These are phyloP conservation scores for Drosophila bocki DNA, from an alignment of 1,140 invertebrate genomes.

Conservation along the genomic window DNA sequence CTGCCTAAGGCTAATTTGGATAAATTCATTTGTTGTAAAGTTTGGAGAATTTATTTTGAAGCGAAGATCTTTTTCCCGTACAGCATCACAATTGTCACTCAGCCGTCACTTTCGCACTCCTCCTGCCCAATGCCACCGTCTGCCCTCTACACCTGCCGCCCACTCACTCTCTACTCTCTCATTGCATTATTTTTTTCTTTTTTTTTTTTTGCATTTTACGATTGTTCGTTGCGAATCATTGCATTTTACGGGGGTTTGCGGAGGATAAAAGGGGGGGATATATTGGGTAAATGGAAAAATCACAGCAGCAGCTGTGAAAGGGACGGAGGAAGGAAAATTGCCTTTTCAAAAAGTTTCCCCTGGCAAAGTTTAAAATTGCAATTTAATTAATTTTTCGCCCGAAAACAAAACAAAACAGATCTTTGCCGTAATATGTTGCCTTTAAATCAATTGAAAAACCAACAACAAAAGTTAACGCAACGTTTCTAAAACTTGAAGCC, in stretches of 20 bases:
- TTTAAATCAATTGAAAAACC: conserved; percentile 61
- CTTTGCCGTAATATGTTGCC: conserved; percentile 73
- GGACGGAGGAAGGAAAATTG: conserved; percentile 21
- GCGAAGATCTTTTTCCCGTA: conserved; percentile 13
- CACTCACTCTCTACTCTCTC: not conserved
- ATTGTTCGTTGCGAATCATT: conserved; percentile 66
- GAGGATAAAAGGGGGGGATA: conserved; percentile 11
- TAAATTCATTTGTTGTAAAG: conserved; percentile 14
- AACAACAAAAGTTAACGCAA: conserved; percentile 78
- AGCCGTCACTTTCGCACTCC: conserved; percentile 31
- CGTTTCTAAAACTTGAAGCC: conserved; percentile 66
- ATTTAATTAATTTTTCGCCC: conserved; percentile 58
- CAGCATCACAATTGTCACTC: conserved; percentile 41
- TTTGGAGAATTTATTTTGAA: conserved; percentile 23
- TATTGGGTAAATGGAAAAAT: conserved; percentile 10
- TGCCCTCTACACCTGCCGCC: conserved; percentile 8
- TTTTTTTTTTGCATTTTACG: conserved; percentile 54
- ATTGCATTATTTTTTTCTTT: conserved; percentile 29
- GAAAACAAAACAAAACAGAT: conserved; percentile 37
- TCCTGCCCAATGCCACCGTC: conserved; percentile 3
- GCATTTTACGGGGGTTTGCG: conserved; percentile 24
- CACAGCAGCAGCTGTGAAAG: conserved; percentile 24
- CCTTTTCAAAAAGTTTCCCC: conserved; percentile 32
- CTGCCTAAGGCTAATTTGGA: not conserved
- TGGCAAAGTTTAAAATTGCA: conserved; percentile 57